These are phyloP conservation scores for Macropus fuliginosus DNA, from an alignment of 2,797 vertebrate species.

Conservation along the genomic window DNA sequence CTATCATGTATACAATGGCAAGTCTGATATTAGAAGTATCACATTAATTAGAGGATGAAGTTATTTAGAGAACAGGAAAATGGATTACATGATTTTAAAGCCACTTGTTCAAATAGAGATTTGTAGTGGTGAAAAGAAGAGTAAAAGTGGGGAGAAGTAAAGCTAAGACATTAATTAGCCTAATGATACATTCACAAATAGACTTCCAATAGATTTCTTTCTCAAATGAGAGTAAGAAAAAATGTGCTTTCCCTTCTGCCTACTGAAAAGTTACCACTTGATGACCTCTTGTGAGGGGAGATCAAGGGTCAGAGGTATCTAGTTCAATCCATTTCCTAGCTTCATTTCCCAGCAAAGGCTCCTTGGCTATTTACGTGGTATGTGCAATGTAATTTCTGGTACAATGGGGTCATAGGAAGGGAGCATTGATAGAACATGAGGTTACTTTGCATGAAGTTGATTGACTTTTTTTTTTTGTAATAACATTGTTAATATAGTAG, in stretches of 20 bases:
- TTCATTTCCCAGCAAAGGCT: background rate
- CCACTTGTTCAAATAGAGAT: constrained; percentile 14
- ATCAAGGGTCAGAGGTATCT: background rate
- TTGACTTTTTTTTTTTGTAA: background rate
- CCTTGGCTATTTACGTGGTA: background rate
- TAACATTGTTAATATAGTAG: background rate
- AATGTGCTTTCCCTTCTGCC: background rate
- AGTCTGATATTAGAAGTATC: constrained; percentile 38
- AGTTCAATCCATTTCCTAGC: background rate
- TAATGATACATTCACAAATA: background rate
- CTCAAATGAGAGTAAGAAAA: background rate
- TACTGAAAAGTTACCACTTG: background rate
- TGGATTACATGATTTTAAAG: constrained; percentile 37
- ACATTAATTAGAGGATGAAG: constrained; percentile 6
- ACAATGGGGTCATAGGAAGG: background rate
- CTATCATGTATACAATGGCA: background rate
- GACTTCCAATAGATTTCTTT: background rate
- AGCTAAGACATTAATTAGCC: background rate
- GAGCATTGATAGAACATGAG: background rate
- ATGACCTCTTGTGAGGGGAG: background rate
- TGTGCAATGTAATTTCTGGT: background rate
- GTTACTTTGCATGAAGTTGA: background rate
- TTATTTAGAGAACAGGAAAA: constrained; percentile 43
- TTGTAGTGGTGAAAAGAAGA: background rate
- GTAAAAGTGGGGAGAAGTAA: background rate